Evolutionary conservation across 1,140 invertebrate species (phyloP).

Genomic region (Venustaconcha ellipsiformis): DNA sequence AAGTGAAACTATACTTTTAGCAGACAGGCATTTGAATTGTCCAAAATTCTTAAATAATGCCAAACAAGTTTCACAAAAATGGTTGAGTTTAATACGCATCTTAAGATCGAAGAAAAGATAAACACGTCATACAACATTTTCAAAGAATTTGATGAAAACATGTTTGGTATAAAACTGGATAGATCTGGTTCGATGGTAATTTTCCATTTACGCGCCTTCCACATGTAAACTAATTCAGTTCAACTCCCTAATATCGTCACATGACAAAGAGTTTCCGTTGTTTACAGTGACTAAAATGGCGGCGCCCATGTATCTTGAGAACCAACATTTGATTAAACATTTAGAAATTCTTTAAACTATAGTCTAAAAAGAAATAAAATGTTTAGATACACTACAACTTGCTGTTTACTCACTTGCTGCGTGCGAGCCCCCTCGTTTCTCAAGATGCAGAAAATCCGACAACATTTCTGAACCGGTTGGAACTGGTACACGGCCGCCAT

Average conservation of each 20-base stretch:
- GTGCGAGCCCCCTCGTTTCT: constrained; percentile 7
- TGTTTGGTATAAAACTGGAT: background rate
- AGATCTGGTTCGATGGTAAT: background rate
- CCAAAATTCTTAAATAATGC: too few species aligned
- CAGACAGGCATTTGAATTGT: too few species aligned
- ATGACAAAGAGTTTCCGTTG: constrained; percentile 53
- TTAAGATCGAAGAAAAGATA: constrained; percentile 1
- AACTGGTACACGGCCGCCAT: constrained; percentile 68
- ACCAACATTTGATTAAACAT: too few species aligned
- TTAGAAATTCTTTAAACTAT: background rate
- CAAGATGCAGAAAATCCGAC: constrained; percentile 19
- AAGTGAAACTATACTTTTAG: too few species aligned
- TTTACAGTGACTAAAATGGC: constrained; percentile 59
- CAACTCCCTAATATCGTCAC: constrained; percentile 12
- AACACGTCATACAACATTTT: background rate
- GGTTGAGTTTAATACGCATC: background rate
- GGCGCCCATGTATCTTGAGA: constrained; percentile 51
- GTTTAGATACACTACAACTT: constrained; percentile 6
- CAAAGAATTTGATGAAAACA: background rate
- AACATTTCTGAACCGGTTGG: constrained; percentile 65
- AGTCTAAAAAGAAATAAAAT: constrained; percentile 8
- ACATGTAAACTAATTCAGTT: constrained; percentile 2
- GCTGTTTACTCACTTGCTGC: background rate
- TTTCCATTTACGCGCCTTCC: constrained; percentile 38
- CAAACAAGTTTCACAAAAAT: too few species aligned